These are phyloP conservation scores for Arvicola amphibius DNA, from an alignment of 2,797 vertebrate genomes.

Conservation along the genomic window DNA sequence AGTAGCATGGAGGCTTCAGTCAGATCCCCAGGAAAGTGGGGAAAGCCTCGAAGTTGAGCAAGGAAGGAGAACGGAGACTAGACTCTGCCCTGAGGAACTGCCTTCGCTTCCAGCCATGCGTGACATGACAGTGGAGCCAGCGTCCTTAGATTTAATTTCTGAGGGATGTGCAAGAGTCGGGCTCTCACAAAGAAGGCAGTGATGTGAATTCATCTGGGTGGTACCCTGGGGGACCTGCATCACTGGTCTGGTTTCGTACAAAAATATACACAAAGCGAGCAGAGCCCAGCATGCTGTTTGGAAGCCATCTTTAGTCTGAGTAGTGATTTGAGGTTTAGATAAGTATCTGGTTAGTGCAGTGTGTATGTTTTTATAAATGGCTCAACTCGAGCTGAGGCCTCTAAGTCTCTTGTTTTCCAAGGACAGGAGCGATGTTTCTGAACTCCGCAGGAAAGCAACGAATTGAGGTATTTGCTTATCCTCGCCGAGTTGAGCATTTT, in stretches of 20 bases:
- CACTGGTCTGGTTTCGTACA: neutral
- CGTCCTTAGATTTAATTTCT: neutral
- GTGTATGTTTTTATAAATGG: neutral
- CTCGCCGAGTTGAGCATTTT: neutral
- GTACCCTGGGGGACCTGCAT: neutral
- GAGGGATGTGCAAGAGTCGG: neutral
- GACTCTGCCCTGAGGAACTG: neutral
- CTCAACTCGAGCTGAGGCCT: neutral
- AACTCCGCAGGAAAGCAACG: neutral
- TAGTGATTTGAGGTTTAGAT: slow-evolving; percentile 12
- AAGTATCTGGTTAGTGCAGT: neutral
- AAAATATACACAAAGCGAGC: neutral
- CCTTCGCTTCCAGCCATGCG: neutral
- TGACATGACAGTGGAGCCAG: neutral
- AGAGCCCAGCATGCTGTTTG: neutral
- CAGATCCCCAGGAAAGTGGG: neutral
- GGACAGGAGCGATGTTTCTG: slow-evolving; percentile 15
- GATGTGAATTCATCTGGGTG: neutral
- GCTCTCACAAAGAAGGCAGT: neutral
- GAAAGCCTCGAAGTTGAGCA: neutral
- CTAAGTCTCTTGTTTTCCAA: neutral
- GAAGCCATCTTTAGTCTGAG: neutral
- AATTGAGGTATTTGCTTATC: slow-evolving; percentile 6
- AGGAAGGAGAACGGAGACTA: neutral
- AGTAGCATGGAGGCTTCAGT: neutral